Evolutionary conservation across 2,113 vertebrate species (phyloP).

Genomic region (Saguinus imperator): DNA sequence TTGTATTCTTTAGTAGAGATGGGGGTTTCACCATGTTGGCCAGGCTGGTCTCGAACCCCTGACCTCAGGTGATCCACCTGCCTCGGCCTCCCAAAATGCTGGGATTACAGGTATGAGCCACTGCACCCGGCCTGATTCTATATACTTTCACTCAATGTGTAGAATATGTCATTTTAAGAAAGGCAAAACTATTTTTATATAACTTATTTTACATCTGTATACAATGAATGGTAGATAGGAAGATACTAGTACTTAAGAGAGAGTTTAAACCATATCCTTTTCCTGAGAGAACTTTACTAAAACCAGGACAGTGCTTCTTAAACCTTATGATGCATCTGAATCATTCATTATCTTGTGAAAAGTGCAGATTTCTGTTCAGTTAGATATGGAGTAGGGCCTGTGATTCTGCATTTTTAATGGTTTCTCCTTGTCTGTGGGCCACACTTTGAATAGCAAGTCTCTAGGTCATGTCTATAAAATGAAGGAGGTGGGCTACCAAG

Average conservation of each 20-base stretch:
- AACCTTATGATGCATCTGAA: neutral
- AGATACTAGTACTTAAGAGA: neutral
- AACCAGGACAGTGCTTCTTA: neutral
- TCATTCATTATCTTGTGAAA: neutral
- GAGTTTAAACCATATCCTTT: neutral
- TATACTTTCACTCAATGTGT: neutral
- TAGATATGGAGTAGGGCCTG: neutral
- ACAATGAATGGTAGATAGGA: neutral
- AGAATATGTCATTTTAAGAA: constrained; percentile 14
- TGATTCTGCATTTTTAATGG: neutral
- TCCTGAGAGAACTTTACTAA: neutral
- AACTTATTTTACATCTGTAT: neutral
- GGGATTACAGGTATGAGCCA: too few relatives aligned
- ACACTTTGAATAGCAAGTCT: neutral
- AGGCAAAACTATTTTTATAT: neutral
- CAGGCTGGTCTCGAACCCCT: too few relatives aligned
- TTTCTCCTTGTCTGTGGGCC: neutral
- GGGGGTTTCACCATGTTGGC: too few relatives aligned
- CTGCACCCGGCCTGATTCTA: too few relatives aligned
- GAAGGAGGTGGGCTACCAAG: neutral
- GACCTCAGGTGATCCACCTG: too few relatives aligned
- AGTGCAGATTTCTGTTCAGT: neutral
- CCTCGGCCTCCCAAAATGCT: too few relatives aligned
- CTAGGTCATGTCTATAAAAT: neutral
- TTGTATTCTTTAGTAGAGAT: too few relatives aligned